Evolutionary conservation across 2,113 vertebrate genomes (phyloP).

Genomic region (Tragulus kanchil): DNA sequence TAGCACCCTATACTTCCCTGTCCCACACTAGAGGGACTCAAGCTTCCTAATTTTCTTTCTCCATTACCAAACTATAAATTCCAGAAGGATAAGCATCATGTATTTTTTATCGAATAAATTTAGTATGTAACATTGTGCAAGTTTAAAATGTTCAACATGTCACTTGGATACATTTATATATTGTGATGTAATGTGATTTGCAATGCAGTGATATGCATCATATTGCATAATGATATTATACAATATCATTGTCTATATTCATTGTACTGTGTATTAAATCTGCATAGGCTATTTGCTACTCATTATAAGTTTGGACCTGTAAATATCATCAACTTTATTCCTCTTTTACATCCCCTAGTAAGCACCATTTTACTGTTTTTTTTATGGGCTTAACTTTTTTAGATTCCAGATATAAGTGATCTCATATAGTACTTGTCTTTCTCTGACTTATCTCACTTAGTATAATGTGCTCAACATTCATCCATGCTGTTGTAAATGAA

Average conservation of each 20-base stretch:
- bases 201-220: not conserved
- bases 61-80: not conserved
- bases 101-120: not conserved
- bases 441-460: not conserved
- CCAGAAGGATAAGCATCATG: not conserved
- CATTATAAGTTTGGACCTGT: not conserved
- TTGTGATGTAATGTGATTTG: not conserved
- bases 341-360: not conserved
- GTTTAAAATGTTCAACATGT: not conserved
- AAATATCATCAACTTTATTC: not conserved
- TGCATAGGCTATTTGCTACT: not conserved
- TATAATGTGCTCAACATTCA: not conserved
- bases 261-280: not conserved
- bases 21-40: not conserved
- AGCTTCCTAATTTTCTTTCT: not conserved
- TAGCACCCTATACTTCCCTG: fast-evolving
- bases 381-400: not conserved
- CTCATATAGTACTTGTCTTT: not conserved
- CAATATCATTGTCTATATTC: not conserved
- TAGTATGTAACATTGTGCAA: not conserved
- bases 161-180: not conserved
- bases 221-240: not conserved
- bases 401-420: not conserved
- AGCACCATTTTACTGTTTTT: not conserved
- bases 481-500: not conserved